Percentiles rank a stretch among this genome's conserved stretches.
These are phyloP conservation scores for Lasioglossum leucozonium DNA, from an alignment of 2,888 invertebrate genomes.

Conservation along the genomic window DNA sequence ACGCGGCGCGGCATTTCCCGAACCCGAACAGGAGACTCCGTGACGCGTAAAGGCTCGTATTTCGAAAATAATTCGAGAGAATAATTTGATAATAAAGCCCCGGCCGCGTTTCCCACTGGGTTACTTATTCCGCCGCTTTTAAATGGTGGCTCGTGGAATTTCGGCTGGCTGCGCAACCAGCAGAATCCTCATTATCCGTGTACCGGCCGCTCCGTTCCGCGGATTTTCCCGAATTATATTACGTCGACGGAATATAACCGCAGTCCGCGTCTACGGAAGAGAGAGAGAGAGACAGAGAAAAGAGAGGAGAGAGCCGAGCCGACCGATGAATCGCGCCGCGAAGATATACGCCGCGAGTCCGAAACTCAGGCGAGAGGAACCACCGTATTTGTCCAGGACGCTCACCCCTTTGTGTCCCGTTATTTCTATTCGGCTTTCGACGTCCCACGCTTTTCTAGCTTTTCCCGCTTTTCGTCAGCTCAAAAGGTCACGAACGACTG, in stretches of 20 bases:
- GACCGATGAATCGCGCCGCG: conserved; percentile 36
- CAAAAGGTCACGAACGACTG: conserved; percentile 18
- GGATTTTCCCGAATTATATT: conserved; percentile 54
- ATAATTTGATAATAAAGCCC: conserved; percentile 45
- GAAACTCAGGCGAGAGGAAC: conserved; percentile 29
- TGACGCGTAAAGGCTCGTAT: conserved; percentile 30
- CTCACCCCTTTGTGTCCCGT: conserved; percentile 23
- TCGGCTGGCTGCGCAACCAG: conserved; percentile 3
- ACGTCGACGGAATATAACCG: conserved; percentile 40
- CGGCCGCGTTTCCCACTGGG: conserved; percentile 26
- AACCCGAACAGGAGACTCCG: neutral
- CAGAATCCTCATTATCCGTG: conserved; percentile 55
- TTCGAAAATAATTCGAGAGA: conserved; percentile 54
- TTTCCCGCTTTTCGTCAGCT: conserved; percentile 25
- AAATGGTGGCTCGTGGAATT: conserved; percentile 48
- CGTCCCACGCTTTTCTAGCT: conserved; percentile 1
- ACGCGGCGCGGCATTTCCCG: neutral
- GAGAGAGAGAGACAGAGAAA: neutral
- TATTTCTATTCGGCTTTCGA: conserved; percentile 48
- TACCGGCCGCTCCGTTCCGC: conserved; percentile 5
- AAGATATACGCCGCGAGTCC: conserved; percentile 35
- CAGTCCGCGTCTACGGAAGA: neutral
- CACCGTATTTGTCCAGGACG: conserved; percentile 28
- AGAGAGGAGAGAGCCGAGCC: neutral
- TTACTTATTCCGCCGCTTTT: conserved; percentile 35